These are phyloP conservation scores for Eilema sororculum DNA, from an alignment of 2,888 invertebrate genomes.

Conservation along the genomic window DNA sequence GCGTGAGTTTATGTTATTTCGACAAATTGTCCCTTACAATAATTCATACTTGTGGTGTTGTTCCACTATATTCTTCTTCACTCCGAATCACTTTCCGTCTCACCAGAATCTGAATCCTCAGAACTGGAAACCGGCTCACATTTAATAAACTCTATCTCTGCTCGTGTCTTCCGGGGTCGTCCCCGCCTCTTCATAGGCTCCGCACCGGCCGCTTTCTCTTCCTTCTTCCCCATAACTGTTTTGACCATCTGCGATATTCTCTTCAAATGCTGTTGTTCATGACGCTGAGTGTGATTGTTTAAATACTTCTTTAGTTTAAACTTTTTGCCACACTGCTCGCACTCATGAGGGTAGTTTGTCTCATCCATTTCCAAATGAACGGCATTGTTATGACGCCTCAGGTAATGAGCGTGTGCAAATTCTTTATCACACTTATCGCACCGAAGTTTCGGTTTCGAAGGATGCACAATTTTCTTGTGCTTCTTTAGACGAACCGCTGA, in stretches of 20 bases:
- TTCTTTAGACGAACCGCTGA: constrained; percentile 79
- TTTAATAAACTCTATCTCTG: constrained; percentile 81
- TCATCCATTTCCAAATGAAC: constrained; percentile 79
- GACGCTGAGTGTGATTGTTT: constrained; percentile 78
- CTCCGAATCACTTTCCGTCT: constrained; percentile 56
- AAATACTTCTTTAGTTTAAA: constrained; percentile 80
- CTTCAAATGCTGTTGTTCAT: constrained; percentile 80
- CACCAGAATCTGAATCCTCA: constrained; percentile 63
- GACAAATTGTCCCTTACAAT: no score
- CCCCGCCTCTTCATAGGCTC: constrained; percentile 57
- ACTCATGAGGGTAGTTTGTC: constrained; percentile 74
- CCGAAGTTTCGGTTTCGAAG: constrained; percentile 73
- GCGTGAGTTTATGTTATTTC: no score
- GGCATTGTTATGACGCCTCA: constrained; percentile 74
- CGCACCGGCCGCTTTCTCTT: constrained; percentile 44
- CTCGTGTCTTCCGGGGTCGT: constrained; percentile 60
- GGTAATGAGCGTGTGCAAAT: constrained; percentile 79
- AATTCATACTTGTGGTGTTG: no score
- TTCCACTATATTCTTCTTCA: no score
- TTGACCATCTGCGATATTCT: constrained; percentile 80
- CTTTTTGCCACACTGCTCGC: constrained; percentile 79
- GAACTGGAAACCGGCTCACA: constrained; percentile 80
- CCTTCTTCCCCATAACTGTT: constrained; percentile 75
- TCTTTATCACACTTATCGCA: constrained; percentile 82
- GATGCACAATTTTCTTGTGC: constrained; percentile 81